Percentiles rank a stretch among this genome's conserved stretches.
Evolutionary conservation across 2,888 invertebrate genomes (phyloP).

Genomic region (Melipona bicolor): DNA sequence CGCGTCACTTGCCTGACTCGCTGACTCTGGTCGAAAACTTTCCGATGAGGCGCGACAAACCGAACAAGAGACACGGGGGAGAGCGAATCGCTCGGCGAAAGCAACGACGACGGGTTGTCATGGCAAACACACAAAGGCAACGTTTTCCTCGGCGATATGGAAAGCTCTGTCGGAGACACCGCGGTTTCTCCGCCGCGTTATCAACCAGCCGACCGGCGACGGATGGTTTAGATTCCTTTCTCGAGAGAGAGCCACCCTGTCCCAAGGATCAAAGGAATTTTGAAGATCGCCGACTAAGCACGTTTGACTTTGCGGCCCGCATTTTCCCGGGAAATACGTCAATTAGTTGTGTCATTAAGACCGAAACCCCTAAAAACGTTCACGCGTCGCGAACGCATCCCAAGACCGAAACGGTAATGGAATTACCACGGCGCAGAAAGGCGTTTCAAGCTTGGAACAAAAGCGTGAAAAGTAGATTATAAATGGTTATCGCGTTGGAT

Average conservation of each 20-base stretch:
- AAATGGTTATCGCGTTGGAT: constrained; percentile 53
- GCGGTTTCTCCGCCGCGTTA: constrained; percentile 47
- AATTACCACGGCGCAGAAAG: constrained; percentile 57
- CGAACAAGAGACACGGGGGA: constrained; percentile 47
- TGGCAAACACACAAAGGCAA: constrained; percentile 67
- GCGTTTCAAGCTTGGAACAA: constrained; percentile 54
- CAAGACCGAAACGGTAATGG: constrained; percentile 51
- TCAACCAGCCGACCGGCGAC: constrained; percentile 40
- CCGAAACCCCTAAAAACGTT: constrained; percentile 25
- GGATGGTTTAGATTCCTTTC: constrained; percentile 62
- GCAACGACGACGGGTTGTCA: constrained; percentile 69
- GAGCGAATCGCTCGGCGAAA: constrained; percentile 63
- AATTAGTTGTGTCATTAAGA: constrained; percentile 62
- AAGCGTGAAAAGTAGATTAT: constrained; percentile 69
- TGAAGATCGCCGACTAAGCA: constrained; percentile 64
- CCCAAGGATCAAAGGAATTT: constrained; percentile 61
- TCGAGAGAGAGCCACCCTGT: constrained; percentile 50
- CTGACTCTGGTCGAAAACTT: constrained; percentile 62
- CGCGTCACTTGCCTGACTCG: constrained; percentile 54
- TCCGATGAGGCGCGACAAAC: constrained; percentile 61
- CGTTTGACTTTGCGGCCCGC: constrained; percentile 65
- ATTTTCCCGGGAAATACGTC: constrained; percentile 61
- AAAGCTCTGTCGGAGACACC: constrained; percentile 35
- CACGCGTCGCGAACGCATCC: constrained; percentile 54
- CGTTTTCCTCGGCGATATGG: constrained; percentile 57